Percentiles rank a stretch among this genome's conserved stretches.
phyloP scores from a whole-genome alignment of 2,888 invertebrate species.

The Hymenopus coronatus region DNA sequence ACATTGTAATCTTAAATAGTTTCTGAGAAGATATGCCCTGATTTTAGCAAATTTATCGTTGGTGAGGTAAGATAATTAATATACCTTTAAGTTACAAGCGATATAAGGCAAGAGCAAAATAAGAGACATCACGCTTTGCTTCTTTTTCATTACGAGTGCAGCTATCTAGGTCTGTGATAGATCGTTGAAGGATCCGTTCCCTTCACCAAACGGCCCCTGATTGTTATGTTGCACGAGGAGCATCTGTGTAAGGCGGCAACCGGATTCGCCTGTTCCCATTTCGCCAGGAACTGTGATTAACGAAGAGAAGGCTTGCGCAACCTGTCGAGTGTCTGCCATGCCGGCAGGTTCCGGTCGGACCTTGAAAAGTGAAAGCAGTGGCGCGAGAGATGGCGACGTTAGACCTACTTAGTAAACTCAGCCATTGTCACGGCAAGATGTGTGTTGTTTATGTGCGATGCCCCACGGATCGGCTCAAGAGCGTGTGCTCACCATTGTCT shows the following conservation, averaged over 20 bases:
- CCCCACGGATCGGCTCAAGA: neutral
- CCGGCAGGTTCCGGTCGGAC: neutral
- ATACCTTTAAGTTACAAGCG: too few species aligned
- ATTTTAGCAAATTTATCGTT: too few species aligned
- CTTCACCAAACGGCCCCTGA: neutral
- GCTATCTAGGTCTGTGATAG: too few species aligned
- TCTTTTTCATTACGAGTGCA: too few species aligned
- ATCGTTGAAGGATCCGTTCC: neutral
- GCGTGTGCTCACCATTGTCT: too few species aligned
- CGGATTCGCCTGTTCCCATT: neutral
- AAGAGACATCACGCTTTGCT: too few species aligned
- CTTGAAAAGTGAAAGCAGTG: conserved; percentile 12
- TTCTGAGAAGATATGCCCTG: too few species aligned
- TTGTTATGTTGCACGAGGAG: neutral
- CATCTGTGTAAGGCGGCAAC: neutral
- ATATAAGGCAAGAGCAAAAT: too few species aligned
- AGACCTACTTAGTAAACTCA: neutral
- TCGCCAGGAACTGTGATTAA: neutral
- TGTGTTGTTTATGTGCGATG: neutral
- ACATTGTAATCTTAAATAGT: too few species aligned
- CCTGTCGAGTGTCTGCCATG: neutral
- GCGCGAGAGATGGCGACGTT: neutral
- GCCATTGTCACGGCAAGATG: neutral
- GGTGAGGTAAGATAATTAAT: too few species aligned
- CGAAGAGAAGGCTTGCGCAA: neutral